A percentile compares a stretch with the other conserved stretches of the same genome.
Conservation (phyloP, 2,888 invertebrate species). For the Oithona nana region DNA sequence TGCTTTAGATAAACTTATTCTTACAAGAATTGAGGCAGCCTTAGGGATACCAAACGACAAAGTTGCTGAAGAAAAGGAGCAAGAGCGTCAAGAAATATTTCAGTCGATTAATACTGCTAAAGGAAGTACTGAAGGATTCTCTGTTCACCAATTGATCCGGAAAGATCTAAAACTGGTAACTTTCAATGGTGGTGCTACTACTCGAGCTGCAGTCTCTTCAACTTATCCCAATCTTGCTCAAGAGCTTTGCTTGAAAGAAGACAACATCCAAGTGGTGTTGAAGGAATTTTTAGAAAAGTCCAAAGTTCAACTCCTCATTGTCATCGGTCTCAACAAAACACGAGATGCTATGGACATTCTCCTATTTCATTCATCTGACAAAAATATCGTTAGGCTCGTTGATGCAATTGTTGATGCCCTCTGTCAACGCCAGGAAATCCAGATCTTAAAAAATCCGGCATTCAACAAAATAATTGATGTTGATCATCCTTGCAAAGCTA, state of each 20-base stretch:
- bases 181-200: too few relatives aligned
- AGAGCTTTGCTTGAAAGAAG: neutral
- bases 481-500: too few relatives aligned
- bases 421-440: neutral
- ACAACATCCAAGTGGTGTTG: neutral
- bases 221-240: neutral
- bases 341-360: neutral
- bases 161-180: constrained; percentile 63
- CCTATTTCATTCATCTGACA: neutral
- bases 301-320: neutral
- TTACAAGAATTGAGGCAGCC: neutral
- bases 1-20: neutral
- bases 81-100: too few relatives aligned
- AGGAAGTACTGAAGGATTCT: constrained; percentile 43
- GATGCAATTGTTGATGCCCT: neutral
- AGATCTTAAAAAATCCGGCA: too few relatives aligned
- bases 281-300: neutral
- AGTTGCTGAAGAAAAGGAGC: neutral
- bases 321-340: neutral
- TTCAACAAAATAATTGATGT: too few relatives aligned
- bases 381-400: neutral
- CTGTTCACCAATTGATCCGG: constrained; percentile 43
- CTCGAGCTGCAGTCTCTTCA: neutral
- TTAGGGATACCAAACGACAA: neutral
- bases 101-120: constrained; percentile 45